Base-by-base conservation (phyloP, 37 sponge, comb jelly and placozoan genomes). In the Chondrilla cf. caribensis region DNA sequence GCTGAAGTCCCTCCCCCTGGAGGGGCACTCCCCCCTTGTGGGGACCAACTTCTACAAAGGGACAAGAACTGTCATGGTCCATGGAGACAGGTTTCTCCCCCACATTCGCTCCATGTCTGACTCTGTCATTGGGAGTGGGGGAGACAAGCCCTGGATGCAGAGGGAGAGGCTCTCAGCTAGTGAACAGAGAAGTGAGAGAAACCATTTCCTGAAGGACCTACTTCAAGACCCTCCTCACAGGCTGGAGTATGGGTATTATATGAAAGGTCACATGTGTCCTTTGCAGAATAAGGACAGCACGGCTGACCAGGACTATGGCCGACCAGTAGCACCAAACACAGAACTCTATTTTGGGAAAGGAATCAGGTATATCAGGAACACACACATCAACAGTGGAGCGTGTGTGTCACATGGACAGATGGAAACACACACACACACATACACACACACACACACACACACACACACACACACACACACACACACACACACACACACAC, bases 381-480 rank as follows among this genome's bases (percentile, higher is more conserved):
- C n/a, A 43, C 40, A 21, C 1, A 2, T 2, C 29, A n/a, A 2
- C 15, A 29, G 11, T 47, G 51, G 11, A 6, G 11, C 11, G 51
- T 11, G 11, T 47, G 51, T 47, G 51, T 47, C 64, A 60, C 64
- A 60, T 26, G 29, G 19, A 15, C 64, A 60, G 19, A 60, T n/a
- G 29, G 19, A 60, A 9, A 60, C 64, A 60, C 64, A 60, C 64
- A 60, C 64, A 60, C 64, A 60, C 64, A 60, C 64, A 60, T n/a
- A 60, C 64, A 60, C 64, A 60, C 64, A 60, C 64, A 60, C 64
- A 60, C 64, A 60, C 64, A 60, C 64, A 60, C 64, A 60, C 64
- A 60, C 64, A 60, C 64, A 60, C 29, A 26, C 64, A 60, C 29
- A 26, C 28, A 22, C 29, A 26, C 64, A 47, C 51, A 47, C 51